Conservation (phyloP, 1,140 invertebrate genomes). For the Himalopsyche phryganea region DNA sequence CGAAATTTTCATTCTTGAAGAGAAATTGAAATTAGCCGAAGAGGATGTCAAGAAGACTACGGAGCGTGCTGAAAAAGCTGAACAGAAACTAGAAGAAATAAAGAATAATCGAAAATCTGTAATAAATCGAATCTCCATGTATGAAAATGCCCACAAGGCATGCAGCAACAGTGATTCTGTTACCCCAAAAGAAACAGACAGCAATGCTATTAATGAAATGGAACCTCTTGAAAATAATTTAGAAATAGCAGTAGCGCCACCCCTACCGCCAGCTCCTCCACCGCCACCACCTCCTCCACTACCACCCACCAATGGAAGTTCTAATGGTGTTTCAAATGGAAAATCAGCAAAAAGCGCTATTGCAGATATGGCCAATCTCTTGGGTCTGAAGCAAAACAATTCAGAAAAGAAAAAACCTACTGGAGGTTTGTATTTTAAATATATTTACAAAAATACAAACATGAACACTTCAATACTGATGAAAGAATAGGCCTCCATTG, state of each 20-base stretch:
- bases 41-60: constrained; percentile 60
- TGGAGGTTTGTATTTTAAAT: constrained; percentile 34
- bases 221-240: neutral
- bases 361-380: constrained; percentile 58
- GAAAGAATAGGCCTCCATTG: too few relatives aligned
- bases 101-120: constrained; percentile 35
- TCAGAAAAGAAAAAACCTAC: constrained; percentile 41
- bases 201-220: neutral
- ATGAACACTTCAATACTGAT: too few relatives aligned
- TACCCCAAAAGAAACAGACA: neutral
- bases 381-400: constrained; percentile 51
- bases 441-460: too few relatives aligned
- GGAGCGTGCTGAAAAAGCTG: constrained; percentile 60
- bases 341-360: constrained; percentile 43
- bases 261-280: constrained; percentile 45
- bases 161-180: neutral
- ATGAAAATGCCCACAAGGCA: constrained; percentile 35
- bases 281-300: constrained; percentile 43
- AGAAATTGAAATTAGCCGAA: constrained; percentile 65
- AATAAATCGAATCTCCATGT: constrained; percentile 40
- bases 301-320: constrained; percentile 32
- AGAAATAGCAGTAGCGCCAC: constrained; percentile 36
- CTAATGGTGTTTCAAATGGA: constrained; percentile 21
- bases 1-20: constrained; percentile 65
- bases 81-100: constrained; percentile 45